These are phyloP conservation scores for Echeneis naucrates DNA, from an alignment of 2,797 vertebrate species.

Conservation along the genomic window DNA sequence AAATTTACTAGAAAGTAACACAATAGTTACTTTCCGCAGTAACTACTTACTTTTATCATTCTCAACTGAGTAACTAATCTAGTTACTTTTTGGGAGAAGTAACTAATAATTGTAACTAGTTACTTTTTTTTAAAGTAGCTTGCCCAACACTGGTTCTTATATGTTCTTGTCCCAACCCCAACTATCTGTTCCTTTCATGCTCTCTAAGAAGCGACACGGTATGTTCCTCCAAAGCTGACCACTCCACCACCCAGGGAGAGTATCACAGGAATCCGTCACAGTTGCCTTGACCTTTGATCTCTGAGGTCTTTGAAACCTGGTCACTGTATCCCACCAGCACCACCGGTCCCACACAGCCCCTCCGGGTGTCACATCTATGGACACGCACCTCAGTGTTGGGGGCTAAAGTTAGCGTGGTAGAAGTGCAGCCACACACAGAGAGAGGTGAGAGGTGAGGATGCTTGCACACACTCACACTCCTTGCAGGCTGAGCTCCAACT, in stretches of 20 bases:
- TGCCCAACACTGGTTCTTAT: too few species aligned
- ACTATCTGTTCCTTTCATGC: slow-evolving; percentile 2
- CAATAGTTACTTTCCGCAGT: too few species aligned
- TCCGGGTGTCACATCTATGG: slow-evolving; percentile 34
- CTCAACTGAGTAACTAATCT: too few species aligned
- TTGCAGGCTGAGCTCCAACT: not conserved
- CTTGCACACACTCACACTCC: slow-evolving; percentile 23
- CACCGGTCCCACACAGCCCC: not conserved
- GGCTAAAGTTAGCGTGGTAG: slow-evolving; percentile 54
- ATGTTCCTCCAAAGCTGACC: slow-evolving; percentile 4
- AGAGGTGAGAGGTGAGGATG: slow-evolving; percentile 30
- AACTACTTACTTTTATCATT: too few species aligned
- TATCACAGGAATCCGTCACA: slow-evolving; percentile 40
- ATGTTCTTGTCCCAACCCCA: not conserved
- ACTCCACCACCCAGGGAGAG: not conserved
- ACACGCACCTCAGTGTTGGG: slow-evolving; percentile 36
- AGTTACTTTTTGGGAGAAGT: too few species aligned
- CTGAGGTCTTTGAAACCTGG: slow-evolving; percentile 38
- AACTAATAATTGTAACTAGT: too few species aligned
- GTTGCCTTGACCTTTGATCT: slow-evolving; percentile 68
- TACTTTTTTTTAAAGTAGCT: too few species aligned
- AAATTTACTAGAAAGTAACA: too few species aligned
- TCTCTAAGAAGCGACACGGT: slow-evolving; percentile 2
- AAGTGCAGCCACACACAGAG: slow-evolving; percentile 34
- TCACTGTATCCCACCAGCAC: slow-evolving; percentile 24